phyloP scores from a whole-genome alignment of 2,113 vertebrate genomes.

The Antechinus stuartii region DNA sequence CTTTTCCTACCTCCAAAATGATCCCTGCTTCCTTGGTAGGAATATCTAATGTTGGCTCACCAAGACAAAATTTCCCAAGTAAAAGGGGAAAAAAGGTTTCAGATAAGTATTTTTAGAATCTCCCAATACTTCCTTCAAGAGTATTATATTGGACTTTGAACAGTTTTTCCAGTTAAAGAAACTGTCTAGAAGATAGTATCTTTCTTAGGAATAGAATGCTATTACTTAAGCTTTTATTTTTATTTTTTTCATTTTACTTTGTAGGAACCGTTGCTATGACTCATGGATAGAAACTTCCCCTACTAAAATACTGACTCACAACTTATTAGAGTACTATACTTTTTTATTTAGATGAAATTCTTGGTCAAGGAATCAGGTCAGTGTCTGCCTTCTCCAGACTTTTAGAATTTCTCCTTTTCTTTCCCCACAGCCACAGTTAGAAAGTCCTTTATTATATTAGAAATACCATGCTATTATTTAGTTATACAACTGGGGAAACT shows the following conservation, averaged over 20 bases:
- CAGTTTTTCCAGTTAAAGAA: not conserved
- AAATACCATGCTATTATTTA: not conserved
- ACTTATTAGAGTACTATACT: not conserved
- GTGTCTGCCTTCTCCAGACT: not conserved
- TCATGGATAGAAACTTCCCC: not conserved
- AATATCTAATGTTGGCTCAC: slow-evolving; percentile 28
- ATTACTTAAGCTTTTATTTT: not conserved
- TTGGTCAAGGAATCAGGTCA: not conserved
- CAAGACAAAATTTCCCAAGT: not conserved
- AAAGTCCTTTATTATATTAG: not conserved
- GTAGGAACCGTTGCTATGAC: not conserved
- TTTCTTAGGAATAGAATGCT: not conserved
- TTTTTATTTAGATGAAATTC: not conserved
- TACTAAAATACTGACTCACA: not conserved
- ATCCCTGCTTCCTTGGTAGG: not conserved
- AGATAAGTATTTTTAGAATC: not conserved
- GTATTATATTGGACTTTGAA: not conserved
- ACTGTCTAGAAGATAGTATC: not conserved
- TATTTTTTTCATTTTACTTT: not conserved
- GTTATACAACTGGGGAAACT: not conserved
- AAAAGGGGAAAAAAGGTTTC: slow-evolving; percentile 24
- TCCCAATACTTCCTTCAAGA: not conserved
- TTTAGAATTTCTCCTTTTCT: not conserved
- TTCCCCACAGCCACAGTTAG: not conserved
- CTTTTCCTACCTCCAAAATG: not conserved